Evolutionary conservation across 2,888 invertebrate species (phyloP).

Genomic region (Cordilura impudica): DNA sequence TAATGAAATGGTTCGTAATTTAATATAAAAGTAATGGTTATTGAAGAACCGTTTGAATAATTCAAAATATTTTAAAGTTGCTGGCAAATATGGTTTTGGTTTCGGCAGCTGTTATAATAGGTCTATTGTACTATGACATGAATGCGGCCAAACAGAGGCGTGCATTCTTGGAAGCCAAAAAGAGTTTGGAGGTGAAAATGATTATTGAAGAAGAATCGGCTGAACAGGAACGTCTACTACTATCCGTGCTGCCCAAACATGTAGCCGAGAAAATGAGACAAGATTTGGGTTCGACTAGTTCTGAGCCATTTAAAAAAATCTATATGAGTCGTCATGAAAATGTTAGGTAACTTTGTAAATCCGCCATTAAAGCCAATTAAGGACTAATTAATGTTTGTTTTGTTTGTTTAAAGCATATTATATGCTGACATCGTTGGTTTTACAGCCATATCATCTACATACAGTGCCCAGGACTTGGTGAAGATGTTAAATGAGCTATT

Average conservation of each 20-base stretch:
- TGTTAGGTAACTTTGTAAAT: constrained; percentile 84
- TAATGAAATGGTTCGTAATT: constrained; percentile 79
- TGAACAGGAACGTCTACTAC: constrained; percentile 93
- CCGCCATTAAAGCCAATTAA: neutral
- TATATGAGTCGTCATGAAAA: constrained; percentile 98
- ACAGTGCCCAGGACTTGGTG: constrained; percentile 96
- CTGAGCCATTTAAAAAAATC: constrained; percentile 95
- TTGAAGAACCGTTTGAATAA: neutral
- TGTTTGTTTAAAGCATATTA: constrained; percentile 86
- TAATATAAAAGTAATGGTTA: neutral
- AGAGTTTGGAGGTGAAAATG: constrained; percentile 93
- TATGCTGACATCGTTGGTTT: constrained; percentile 99
- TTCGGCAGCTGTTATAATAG: constrained; percentile 86
- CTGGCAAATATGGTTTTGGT: constrained; percentile 85
- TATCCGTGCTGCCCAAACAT: constrained; percentile 96
- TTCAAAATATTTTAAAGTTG: constrained; percentile 79
- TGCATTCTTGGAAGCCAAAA: constrained; percentile 93
- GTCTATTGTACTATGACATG: constrained; percentile 85
- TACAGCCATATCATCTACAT: constrained; percentile 96
- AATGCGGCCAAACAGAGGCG: constrained; percentile 91
- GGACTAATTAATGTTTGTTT: neutral
- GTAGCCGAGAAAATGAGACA: constrained; percentile 98
- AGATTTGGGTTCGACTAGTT: constrained; percentile 93
- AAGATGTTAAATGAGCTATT: constrained; percentile 97
- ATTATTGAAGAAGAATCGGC: constrained; percentile 96